Percentiles rank a stretch among this genome's conserved stretches.
phyloP scores from a whole-genome alignment of 2,888 invertebrate genomes.

The Osmoderma eremita region DNA sequence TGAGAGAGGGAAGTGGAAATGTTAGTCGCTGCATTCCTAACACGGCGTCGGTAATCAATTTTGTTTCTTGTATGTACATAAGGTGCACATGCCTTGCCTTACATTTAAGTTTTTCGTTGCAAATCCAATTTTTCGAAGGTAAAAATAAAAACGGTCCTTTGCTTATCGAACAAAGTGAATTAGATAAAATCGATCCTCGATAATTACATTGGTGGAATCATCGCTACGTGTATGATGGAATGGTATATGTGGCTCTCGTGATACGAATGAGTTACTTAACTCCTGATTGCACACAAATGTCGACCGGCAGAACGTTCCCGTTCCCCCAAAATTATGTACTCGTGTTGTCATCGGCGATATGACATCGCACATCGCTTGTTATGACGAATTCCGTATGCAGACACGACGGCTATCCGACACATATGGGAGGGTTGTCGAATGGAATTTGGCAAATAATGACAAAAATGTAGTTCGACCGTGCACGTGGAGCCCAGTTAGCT shows the following conservation, averaged over 20 bases:
- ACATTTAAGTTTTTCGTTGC: too few relatives aligned
- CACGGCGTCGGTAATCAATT: too few relatives aligned
- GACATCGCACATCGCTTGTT: constrained; percentile 58
- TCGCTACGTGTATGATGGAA: constrained; percentile 53
- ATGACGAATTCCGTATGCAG: constrained; percentile 59
- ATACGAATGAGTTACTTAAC: constrained; percentile 62
- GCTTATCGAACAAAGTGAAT: constrained; percentile 43
- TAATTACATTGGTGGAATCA: constrained; percentile 39
- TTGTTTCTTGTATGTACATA: too few relatives aligned
- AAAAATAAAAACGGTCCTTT: not conserved
- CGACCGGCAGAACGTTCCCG: constrained; percentile 50
- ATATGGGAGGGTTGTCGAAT: constrained; percentile 47
- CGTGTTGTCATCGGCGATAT: constrained; percentile 57
- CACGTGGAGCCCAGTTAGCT: constrained; percentile 29
- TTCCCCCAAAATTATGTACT: constrained; percentile 58
- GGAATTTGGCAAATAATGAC: constrained; percentile 53
- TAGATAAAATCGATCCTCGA: constrained; percentile 47
- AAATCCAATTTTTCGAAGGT: not conserved
- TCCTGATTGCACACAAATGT: constrained; percentile 62
- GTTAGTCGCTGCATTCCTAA: too few relatives aligned
- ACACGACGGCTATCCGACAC: not conserved
- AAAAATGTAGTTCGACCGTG: constrained; percentile 37
- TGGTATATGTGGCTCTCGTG: constrained; percentile 53
- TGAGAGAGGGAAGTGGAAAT: not conserved
- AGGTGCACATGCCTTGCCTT: too few relatives aligned